A percentile compares a stretch with the other conserved stretches of the same genome.
phyloP scores from a whole-genome alignment of 2,888 invertebrate genomes.

The Apodemia zela region DNA sequence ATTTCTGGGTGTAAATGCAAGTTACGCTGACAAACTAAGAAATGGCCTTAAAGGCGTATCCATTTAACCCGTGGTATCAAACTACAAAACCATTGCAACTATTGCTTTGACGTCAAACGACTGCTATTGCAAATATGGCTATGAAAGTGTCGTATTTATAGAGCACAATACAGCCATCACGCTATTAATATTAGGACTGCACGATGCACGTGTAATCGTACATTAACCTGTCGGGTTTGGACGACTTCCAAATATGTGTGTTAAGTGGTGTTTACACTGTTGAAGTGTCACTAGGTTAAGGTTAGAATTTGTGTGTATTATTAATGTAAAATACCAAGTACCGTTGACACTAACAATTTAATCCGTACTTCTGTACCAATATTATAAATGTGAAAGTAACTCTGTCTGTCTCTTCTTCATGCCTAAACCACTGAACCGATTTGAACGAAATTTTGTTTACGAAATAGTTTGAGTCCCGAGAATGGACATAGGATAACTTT shows the following conservation, averaged over 20 bases:
- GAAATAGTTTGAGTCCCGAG: too few species aligned
- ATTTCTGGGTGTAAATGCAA: too few species aligned
- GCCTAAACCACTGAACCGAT: too few species aligned
- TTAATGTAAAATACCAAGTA: too few species aligned
- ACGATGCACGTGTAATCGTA: background rate
- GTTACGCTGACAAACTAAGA: too few species aligned
- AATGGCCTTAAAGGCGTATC: too few species aligned
- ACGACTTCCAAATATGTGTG: background rate
- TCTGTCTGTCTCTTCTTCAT: too few species aligned
- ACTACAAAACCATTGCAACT: background rate
- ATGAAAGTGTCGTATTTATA: conserved; percentile 6
- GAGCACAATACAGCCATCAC: conserved; percentile 9
- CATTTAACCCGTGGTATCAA: background rate
- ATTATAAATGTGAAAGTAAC: too few species aligned
- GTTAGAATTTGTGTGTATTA: background rate
- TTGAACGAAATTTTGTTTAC: too few species aligned
- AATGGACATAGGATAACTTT: too few species aligned
- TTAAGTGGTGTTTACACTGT: background rate
- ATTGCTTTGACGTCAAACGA: background rate
- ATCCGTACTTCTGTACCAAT: too few species aligned
- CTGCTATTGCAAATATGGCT: background rate
- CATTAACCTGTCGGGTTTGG: background rate
- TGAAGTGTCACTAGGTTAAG: background rate
- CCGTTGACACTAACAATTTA: too few species aligned
- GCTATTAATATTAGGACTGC: background rate